Evolutionary conservation across 2,888 invertebrate species (phyloP).

Genomic region (Hyposoter dolosus): DNA sequence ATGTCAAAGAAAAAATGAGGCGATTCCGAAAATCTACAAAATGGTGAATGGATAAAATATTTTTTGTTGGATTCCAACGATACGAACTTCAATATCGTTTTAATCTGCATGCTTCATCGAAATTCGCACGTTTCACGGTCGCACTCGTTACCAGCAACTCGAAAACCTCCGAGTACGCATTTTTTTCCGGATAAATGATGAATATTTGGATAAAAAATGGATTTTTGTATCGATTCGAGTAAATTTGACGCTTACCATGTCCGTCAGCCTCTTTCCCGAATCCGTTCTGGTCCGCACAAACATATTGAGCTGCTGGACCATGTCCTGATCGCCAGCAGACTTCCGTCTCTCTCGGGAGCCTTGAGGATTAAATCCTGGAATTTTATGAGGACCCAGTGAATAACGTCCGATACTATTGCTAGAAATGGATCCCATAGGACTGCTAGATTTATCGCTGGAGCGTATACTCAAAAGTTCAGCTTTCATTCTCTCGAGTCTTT

Average conservation of each 20-base stretch:
- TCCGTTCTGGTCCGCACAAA: conserved; percentile 93
- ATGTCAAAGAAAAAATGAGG: no score
- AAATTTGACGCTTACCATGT: conserved; percentile 87
- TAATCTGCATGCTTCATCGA: no score
- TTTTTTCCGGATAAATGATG: no score
- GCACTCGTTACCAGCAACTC: no score
- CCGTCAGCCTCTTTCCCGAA: conserved; percentile 94
- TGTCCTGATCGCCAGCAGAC: conserved; percentile 93
- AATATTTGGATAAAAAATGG: neutral
- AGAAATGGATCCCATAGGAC: conserved; percentile 80
- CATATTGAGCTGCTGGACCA: conserved; percentile 89
- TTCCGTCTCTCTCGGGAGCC: conserved; percentile 89
- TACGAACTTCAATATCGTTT: no score
- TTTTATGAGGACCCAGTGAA: conserved; percentile 83
- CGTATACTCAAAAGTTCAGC: conserved; percentile 85
- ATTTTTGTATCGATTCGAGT: neutral
- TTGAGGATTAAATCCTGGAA: conserved; percentile 81
- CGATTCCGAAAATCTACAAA: no score
- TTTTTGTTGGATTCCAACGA: no score
- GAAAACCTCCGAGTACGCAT: no score
- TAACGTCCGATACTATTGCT: conserved; percentile 84
- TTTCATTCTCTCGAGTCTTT: conserved; percentile 87
- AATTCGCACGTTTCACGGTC: no score
- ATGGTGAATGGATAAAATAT: no score
- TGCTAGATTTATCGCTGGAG: conserved; percentile 82